Evolutionary conservation across 1,140 invertebrate genomes (phyloP).

Genomic region (Drosophila sp.): DNA sequence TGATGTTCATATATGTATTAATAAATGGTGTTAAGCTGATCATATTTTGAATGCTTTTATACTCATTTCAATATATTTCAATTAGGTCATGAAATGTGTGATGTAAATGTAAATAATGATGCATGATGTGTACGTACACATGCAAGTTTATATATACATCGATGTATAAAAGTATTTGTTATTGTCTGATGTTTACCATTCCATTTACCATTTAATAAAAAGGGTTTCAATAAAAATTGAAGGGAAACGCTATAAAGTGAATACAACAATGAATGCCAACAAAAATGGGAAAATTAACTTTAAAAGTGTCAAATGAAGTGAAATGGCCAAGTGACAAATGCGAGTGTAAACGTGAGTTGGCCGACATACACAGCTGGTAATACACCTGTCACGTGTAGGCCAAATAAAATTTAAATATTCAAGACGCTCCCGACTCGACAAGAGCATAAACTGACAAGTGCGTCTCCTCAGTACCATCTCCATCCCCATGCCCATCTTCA

Average conservation of each 20-base stretch:
- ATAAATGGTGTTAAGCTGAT: too few relatives aligned
- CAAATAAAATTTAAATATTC: constrained; percentile 79
- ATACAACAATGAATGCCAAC: constrained; percentile 12
- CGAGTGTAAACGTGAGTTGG: constrained; percentile 49
- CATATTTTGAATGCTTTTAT: too few relatives aligned
- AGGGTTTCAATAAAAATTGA: constrained; percentile 1
- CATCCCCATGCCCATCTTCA: background rate
- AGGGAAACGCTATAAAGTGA: background rate
- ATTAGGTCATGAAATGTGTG: too few relatives aligned
- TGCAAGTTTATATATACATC: too few relatives aligned
- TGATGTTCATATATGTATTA: too few relatives aligned
- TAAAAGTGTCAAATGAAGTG: constrained; percentile 69
- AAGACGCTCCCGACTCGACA: constrained; percentile 24
- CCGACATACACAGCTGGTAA: constrained; percentile 1
- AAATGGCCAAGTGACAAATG: constrained; percentile 69
- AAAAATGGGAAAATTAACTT: constrained; percentile 36
- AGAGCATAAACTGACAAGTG: constrained; percentile 29
- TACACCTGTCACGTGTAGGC: constrained; percentile 69
- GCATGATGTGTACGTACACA: too few relatives aligned
- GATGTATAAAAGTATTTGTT: too few relatives aligned
- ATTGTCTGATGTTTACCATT: too few relatives aligned
- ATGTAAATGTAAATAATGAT: too few relatives aligned
- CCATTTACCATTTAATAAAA: background rate
- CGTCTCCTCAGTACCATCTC: constrained; percentile 1
- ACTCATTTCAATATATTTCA: too few relatives aligned